These are phyloP conservation scores for Nomada lathburiana DNA, from an alignment of 2,888 invertebrate species.

Conservation along the genomic window DNA sequence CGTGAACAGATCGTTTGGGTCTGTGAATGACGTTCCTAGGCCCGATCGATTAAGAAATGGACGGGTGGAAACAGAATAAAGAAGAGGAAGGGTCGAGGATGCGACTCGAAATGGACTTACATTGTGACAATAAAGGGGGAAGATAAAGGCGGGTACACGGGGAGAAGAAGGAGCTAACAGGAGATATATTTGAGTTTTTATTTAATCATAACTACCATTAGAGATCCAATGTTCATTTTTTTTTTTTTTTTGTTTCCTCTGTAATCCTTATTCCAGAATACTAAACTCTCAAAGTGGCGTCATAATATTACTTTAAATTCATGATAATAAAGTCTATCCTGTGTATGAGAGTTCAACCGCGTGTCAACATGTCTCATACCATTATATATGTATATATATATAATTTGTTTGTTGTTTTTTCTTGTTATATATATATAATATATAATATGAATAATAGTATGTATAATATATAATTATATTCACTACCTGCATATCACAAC, in stretches of 20 bases:
- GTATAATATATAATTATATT: slow-evolving; percentile 70
- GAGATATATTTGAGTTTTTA: slow-evolving; percentile 80
- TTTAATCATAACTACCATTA: slow-evolving; percentile 80
- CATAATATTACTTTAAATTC: slow-evolving; percentile 81
- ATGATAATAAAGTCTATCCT: slow-evolving; percentile 81
- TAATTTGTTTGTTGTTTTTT: slow-evolving; percentile 60
- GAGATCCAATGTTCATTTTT: slow-evolving; percentile 78
- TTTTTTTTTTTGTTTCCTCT: slow-evolving; percentile 64
- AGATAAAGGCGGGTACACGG: neutral
- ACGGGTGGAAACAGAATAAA: slow-evolving; percentile 67
- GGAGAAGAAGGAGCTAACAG: slow-evolving; percentile 75
- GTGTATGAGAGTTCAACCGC: slow-evolving; percentile 80
- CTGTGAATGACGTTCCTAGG: slow-evolving; percentile 72
- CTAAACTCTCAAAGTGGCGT: slow-evolving; percentile 81
- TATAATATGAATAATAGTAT: slow-evolving; percentile 59
- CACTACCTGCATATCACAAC: slow-evolving; percentile 84
- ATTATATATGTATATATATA: slow-evolving; percentile 73
- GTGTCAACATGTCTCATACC: slow-evolving; percentile 79
- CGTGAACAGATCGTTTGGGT: slow-evolving; percentile 61
- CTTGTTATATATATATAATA: slow-evolving; percentile 58
- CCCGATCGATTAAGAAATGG: slow-evolving; percentile 75
- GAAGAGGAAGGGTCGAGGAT: neutral
- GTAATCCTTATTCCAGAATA: slow-evolving; percentile 73
- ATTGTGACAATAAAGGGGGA: neutral
- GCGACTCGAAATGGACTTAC: neutral